A percentile compares a stretch with the other conserved stretches of the same genome.
Evolutionary conservation across 2,797 vertebrate species (phyloP).

Genomic region (Urocyon cinereoargenteus): DNA sequence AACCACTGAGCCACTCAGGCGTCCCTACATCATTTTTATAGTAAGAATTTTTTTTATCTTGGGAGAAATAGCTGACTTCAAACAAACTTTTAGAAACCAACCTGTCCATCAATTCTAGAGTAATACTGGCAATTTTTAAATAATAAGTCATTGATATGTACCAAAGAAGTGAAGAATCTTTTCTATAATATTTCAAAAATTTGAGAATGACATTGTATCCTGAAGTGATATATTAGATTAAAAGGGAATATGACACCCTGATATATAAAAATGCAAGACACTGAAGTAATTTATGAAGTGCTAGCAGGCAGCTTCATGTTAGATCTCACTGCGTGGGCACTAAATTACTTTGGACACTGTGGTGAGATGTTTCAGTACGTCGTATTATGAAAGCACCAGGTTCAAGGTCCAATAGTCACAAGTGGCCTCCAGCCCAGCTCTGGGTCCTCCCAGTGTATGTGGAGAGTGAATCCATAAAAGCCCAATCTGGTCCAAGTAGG

Average conservation of each 20-base stretch:
- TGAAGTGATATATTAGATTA: slow-evolving; percentile 76
- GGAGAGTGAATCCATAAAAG: not conserved
- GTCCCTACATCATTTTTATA: not conserved
- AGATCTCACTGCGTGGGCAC: slow-evolving; percentile 3
- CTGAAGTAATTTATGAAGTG: slow-evolving; percentile 75
- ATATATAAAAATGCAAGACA: slow-evolving; percentile 73
- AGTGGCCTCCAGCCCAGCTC: not conserved
- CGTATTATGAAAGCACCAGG: not conserved
- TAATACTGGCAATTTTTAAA: slow-evolving; percentile 26
- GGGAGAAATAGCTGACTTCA: slow-evolving; percentile 38
- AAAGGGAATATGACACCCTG: slow-evolving; percentile 68
- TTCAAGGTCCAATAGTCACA: not conserved
- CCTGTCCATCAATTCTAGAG: not conserved
- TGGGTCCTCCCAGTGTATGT: not conserved
- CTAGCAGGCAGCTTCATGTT: slow-evolving; percentile 40
- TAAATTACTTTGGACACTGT: slow-evolving; percentile 51
- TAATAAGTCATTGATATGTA: not conserved
- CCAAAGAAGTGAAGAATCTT: slow-evolving; percentile 47
- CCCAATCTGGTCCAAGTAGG: not conserved
- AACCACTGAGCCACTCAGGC: too few relatives aligned
- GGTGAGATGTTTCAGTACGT: not conserved
- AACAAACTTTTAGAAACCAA: slow-evolving; percentile 44
- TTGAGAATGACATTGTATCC: slow-evolving; percentile 62
- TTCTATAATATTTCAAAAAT: slow-evolving; percentile 69
- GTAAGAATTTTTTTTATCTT: slow-evolving; percentile 11